Percentiles rank a stretch among this genome's conserved stretches.
Conservation (phyloP, 2,113 vertebrate genomes). For the Orthonyx spaldingii region DNA sequence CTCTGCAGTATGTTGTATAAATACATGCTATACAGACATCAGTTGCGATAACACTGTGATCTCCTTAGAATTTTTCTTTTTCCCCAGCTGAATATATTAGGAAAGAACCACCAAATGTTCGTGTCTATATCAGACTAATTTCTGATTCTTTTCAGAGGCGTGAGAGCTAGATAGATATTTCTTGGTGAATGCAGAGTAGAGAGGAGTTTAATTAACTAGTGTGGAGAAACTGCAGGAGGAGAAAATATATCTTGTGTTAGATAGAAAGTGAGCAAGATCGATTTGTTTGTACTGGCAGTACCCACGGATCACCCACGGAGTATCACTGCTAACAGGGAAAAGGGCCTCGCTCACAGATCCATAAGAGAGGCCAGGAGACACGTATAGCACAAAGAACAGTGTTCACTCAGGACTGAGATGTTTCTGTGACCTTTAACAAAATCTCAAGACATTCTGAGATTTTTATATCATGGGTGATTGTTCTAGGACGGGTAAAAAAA, state of each 20-base stretch:
- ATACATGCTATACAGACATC: not conserved
- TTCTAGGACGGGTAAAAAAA: not conserved
- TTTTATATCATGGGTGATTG: not conserved
- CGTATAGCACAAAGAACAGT: not conserved
- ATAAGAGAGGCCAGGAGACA: not conserved
- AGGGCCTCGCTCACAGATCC: not conserved
- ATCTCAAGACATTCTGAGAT: not conserved
- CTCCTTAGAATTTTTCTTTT: not conserved
- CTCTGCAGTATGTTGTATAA: not conserved
- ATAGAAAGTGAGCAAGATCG: not conserved
- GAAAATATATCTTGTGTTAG: not conserved
- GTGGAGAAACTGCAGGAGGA: not conserved
- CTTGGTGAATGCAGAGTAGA: not conserved
- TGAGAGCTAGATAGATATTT: not conserved
- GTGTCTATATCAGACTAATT: not conserved
- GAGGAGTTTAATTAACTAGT: not conserved
- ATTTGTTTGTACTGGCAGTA: not conserved
- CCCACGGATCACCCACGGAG: not conserved
- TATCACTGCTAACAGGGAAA: not conserved
- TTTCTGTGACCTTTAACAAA: not conserved
- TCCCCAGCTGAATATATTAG: not conserved
- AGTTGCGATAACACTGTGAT: not conserved
- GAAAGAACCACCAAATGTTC: not conserved
- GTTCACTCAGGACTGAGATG: not conserved
- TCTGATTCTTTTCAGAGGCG: not conserved